Evolutionary conservation across 1,140 invertebrate species (phyloP).

Genomic region (Diachasma alloeum): DNA sequence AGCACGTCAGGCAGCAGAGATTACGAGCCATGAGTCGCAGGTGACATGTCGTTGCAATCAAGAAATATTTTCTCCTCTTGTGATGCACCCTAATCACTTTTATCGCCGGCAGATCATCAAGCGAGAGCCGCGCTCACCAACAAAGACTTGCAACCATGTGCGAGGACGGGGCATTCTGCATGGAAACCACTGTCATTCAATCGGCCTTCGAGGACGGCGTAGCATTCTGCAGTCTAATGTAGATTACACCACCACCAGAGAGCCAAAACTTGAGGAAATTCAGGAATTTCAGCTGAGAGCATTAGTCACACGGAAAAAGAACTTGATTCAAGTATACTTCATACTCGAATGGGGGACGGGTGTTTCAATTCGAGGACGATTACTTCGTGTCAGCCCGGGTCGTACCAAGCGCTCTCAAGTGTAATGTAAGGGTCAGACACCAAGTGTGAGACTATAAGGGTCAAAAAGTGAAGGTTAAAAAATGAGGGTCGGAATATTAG

Average conservation of each 20-base stretch:
- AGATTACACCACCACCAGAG: conserved; percentile 16
- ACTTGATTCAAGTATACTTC: too few species aligned
- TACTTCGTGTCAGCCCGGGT: too few species aligned
- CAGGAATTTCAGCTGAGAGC: background rate
- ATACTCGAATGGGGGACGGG: too few species aligned
- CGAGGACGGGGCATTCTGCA: conserved; percentile 60
- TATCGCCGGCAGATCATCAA: conserved; percentile 51
- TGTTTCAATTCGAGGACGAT: too few species aligned
- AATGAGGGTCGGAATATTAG: too few species aligned
- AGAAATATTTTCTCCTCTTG: background rate
- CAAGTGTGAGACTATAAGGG: too few species aligned
- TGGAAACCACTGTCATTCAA: conserved; percentile 61
- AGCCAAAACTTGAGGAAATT: background rate
- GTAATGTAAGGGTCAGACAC: too few species aligned
- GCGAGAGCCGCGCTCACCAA: conserved; percentile 57
- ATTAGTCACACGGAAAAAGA: too few species aligned
- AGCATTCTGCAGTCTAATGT: conserved; percentile 59
- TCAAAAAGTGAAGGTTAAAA: too few species aligned
- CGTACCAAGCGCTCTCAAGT: too few species aligned
- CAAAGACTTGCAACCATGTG: conserved; percentile 57
- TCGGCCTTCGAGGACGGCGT: conserved; percentile 60
- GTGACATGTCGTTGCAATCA: conserved; percentile 34
- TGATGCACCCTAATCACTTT: too few species aligned
- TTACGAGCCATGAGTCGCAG: conserved; percentile 55
- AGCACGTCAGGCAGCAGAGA: conserved; percentile 52